phyloP scores from a whole-genome alignment of 2,113 vertebrate species.

The Rhinopomastus cyanomelas region DNA sequence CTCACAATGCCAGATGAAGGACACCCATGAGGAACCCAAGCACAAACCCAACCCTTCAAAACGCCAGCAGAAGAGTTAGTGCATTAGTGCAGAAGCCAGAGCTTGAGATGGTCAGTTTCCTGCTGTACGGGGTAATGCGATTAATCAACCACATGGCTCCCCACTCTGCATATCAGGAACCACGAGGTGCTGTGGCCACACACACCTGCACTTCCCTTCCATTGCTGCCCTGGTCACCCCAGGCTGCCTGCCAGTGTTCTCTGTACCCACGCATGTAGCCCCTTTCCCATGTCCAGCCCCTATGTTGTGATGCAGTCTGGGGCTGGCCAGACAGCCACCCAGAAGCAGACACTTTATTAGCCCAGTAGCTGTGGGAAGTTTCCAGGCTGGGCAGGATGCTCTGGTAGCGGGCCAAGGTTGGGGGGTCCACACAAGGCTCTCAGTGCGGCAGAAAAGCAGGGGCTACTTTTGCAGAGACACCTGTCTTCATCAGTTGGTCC shows the following conservation, averaged over 20 bases:
- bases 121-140: rapidly evolving
- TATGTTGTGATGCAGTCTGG: neutral
- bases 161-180: rapidly evolving
- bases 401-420: rapidly evolving
- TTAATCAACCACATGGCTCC: neutral
- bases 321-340: neutral
- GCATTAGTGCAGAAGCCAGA: neutral
- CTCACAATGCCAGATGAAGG: neutral
- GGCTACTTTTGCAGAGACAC: neutral
- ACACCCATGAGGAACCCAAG: neutral
- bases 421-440: neutral
- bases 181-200: neutral
- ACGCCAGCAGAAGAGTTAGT: neutral
- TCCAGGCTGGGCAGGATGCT: neutral
- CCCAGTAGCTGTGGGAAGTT: neutral
- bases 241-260: neutral
- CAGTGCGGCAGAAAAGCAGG: neutral
- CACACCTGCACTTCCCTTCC: rapidly evolving
- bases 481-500: neutral
- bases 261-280: neutral
- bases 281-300: neutral
- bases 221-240: neutral
- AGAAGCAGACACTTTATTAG: neutral
- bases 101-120: neutral
- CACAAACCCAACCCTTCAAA: neutral